Base-by-base conservation (phyloP, 2,888 invertebrate genomes). In the Stegophylla sp. region DNA sequence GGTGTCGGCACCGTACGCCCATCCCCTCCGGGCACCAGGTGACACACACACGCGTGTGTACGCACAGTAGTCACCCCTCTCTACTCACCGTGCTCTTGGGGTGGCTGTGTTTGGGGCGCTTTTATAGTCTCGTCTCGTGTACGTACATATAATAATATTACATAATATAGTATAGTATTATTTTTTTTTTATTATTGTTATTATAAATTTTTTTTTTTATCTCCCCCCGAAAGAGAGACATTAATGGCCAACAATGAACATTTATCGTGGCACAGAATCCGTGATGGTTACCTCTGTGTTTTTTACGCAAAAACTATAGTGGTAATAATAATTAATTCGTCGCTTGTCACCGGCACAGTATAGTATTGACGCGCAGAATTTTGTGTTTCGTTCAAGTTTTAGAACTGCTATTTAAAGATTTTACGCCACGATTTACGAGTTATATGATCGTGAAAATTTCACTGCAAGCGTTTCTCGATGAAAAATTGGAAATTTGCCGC, bases 1-100 rank as follows among this genome's bases (percentile, higher is more conserved):
- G 79, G 79, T 79, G 79, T 71, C 79, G 79, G 61, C 79, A 79
- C 79, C 71, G 79, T 71, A 71, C 69, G 71, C 69, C 79, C 69
- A 61, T 71, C 79, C 79, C 79, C 69, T 59, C 79, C 61, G 79
- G 79, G 71, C 71, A 63, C 79, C 79, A 79, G 79, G 79, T 79
- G 79, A 79, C 61, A 71, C 64, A n/a, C 75, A 12, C 43, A 15
- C 28, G 15, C 56, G 10, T n/a, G 15, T n/a, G 28, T 34, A 23
- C 51, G 26, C 43, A 66, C 74, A 34, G 74, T 75, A 75, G 64
- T 76, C 79, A 51, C 71, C 79, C 59, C 71, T 48, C 28, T 63
- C 34, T 34, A 34, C 7, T 34, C 63, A 0, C 1, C 41, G 28
- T 59, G n/a, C n/a, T 59, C 9, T 59, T 23, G n/a, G 56, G 56